Evolutionary conservation across 2,113 vertebrate genomes (phyloP), one percentile per base, ranked within the genome.

Genomic region (Toxotes jaculatrix): DNA sequence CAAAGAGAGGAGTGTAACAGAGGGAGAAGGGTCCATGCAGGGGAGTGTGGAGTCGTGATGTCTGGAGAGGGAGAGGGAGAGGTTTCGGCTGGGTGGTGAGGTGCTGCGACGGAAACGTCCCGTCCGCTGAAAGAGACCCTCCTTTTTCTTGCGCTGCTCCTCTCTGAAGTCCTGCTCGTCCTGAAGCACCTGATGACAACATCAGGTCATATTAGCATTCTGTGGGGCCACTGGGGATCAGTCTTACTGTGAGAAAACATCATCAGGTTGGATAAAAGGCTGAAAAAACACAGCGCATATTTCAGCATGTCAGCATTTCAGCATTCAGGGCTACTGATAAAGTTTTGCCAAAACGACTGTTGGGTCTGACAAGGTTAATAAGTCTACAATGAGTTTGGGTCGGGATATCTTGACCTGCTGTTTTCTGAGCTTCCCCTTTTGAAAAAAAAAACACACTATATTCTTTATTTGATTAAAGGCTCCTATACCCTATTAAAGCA

Each of bases 1-100:
- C 71, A 97, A 85, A 3, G 97, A 98, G n/a, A 97, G 95, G 9
- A 97, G 95, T 3, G 97, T 98, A 42, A 95, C 93, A 0, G 96
- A 96, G 57, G 94, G 94, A 21, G 96, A 94, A 0, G 95, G 94
- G 77, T 95, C 96, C 80, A 93, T 62, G 87, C 92, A 94, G 66
- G 93, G 91, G 3, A 88, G 93, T 17, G 57, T 7, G 5, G 79
- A 90, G 80, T 95, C 94, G 0, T 92, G 93, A 27, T 92, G 90
- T 51, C 93, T 91, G 38, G 93, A 92, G 19, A 95, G 91, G 16
- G 93, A 93, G n/a, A 95, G 90, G 17, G 94, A 93, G 12, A 95
- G 91, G 61, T 90, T 93, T 40, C 94, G 91, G 88, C 96, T 95
- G 10, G 90, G 95, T 0, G 95, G 83, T 57, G 95, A 96, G 2